Evolutionary conservation across 1,140 invertebrate species (phyloP).

Genomic region (Caenorhabditis briggsae): DNA sequence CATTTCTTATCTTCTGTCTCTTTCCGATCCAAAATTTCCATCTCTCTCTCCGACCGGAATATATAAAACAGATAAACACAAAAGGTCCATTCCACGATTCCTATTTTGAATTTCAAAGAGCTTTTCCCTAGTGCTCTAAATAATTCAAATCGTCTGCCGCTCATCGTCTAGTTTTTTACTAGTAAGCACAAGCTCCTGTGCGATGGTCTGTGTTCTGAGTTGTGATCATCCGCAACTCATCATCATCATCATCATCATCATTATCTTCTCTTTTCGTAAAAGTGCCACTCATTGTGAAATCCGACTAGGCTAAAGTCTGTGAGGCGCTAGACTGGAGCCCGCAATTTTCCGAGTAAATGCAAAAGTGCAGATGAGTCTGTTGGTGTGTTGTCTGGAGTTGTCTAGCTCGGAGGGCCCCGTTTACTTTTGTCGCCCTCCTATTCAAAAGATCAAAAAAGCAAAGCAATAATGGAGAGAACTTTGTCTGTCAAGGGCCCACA

Average conservation of each 20-base stretch:
- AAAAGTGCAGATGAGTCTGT: not conserved
- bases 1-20: not conserved
- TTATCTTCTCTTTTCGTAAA: not conserved
- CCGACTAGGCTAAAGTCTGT: conserved; percentile 34
- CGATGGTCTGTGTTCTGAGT: conserved; percentile 23
- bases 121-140: not conserved
- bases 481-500: not conserved
- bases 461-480: not conserved
- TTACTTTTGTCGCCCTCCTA: not conserved
- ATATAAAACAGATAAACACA: conserved; percentile 51
- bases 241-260: no score
- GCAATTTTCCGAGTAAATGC: not conserved
- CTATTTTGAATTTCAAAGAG: not conserved
- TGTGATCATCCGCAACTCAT: not conserved
- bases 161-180: not conserved
- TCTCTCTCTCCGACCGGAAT: not conserved
- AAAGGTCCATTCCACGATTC: conserved; percentile 45
- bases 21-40: not conserved
- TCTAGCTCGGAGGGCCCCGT: not conserved
- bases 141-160: conserved; percentile 16
- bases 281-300: conserved; percentile 40
- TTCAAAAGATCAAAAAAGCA: conserved; percentile 13
- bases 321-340: not conserved
- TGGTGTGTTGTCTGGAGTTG: conserved; percentile 1
- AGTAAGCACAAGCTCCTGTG: not conserved